Evolutionary conservation across 2,113 vertebrate genomes (phyloP).

Genomic region (Solea senegalensis): DNA sequence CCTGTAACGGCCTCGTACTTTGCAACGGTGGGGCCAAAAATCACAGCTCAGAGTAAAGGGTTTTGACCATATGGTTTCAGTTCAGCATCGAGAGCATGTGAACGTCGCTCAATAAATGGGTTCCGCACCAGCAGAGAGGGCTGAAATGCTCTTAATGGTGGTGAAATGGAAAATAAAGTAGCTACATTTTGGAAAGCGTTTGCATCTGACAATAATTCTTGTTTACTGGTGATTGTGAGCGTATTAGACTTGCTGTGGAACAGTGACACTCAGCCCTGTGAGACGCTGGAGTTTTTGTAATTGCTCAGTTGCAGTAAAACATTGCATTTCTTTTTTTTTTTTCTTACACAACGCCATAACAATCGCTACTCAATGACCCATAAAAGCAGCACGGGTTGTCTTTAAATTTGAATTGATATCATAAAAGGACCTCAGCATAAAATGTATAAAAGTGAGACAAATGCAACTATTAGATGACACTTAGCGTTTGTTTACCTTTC

Average conservation of each 20-base stretch:
- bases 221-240: neutral
- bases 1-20: neutral
- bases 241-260: neutral
- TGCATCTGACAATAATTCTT: neutral
- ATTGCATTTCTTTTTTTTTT: neutral
- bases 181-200: no score
- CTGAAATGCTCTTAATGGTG: neutral
- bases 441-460: conserved; percentile 6
- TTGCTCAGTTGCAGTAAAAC: neutral
- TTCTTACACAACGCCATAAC: neutral
- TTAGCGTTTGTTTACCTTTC: no score
- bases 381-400: neutral
- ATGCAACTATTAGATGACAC: neutral
- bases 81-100: neutral
- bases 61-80: neutral
- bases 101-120: neutral
- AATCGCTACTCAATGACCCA: neutral
- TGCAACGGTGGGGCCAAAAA: neutral
- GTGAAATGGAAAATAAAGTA: no score
- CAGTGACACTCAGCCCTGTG: neutral
- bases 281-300: conserved; percentile 1
- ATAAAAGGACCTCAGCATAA: neutral
- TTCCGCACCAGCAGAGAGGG: neutral
- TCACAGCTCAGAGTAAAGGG: neutral
- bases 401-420: conserved; percentile 8